Evolutionary conservation across 2,797 vertebrate species (phyloP), one percentile per base, ranked within the genome.

Genomic region (Netta rufina): DNA sequence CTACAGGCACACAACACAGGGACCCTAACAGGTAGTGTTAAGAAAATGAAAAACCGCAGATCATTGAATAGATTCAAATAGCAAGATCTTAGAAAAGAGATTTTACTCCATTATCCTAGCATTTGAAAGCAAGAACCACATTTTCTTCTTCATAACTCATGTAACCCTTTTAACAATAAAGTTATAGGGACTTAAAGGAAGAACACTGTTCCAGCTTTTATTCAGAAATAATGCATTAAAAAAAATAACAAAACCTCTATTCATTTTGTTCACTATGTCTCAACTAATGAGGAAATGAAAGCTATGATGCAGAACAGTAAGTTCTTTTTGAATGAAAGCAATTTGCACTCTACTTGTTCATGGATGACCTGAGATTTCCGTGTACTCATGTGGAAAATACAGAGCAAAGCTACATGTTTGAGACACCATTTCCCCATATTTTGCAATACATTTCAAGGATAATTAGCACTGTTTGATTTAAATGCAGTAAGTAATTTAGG

Each of bases 201-300:
- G 53, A 87, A 36, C 39, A 73, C 51, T 22, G 8, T 85, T 94
- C 84, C 81, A 53, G 30, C 87, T 92, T 89, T 95, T 91, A 86
- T 69, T 54, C 19, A 47, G 83, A 93, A 81, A 89, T 78, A 75
- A 84, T 47, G 60, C 75, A 91, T 58, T 84, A 30, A 93, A 75
- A 92, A 21, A 47, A 88, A 83, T 78, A 78, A 69, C 41, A 38
- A 87, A 89, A 62, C 6, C 6, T 72, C 22, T 54, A 61, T 74
- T 89, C 30, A 66, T 87, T 62, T 19, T 51, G 22, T 47, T 65
- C 78, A 82, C 45, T 75, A 30, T 54, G 21, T 89, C 78, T 69
- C 62, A 85, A 78, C 89, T 97, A 96, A 95, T 54, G 54, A 96
- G 95, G 57, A 94, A 87, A 79, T 66, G 65, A 79, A 95, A 84